Conservation (phyloP, 2,113 vertebrate species). For the Motacilla alba region DNA sequence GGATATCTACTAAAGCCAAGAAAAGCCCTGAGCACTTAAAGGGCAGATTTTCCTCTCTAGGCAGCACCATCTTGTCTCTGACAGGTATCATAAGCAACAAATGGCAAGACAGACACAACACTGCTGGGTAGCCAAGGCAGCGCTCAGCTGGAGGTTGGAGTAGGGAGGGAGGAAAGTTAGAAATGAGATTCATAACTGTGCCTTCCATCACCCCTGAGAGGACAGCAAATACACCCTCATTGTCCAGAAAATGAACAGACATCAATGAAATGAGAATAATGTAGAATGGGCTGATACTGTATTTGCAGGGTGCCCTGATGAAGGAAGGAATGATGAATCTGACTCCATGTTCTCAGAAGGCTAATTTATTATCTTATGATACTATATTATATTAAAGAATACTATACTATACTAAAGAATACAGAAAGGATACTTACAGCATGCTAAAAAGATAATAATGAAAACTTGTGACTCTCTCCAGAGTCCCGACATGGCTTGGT, state of each 20-base stretch:
- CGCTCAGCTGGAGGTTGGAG: background rate
- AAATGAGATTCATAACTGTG: background rate
- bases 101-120: accelerated
- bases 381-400: too few relatives aligned
- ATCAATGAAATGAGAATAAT: background rate
- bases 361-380: too few relatives aligned
- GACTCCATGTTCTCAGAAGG: too few relatives aligned
- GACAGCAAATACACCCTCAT: background rate
- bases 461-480: too few relatives aligned
- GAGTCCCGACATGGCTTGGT: too few relatives aligned
- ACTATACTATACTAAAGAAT: too few relatives aligned
- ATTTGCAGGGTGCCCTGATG: too few relatives aligned
- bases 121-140: background rate
- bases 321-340: too few relatives aligned
- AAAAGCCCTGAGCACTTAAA: background rate
- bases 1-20: background rate
- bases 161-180: background rate
- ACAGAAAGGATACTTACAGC: too few relatives aligned
- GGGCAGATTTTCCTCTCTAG: background rate
- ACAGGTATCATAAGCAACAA: background rate
- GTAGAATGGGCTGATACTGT: background rate
- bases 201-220: background rate
- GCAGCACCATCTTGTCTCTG: background rate
- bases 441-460: too few relatives aligned
- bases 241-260: accelerated